These are phyloP conservation scores for Lethrus apterus DNA, from an alignment of 1,140 invertebrate species.

Conservation along the genomic window DNA sequence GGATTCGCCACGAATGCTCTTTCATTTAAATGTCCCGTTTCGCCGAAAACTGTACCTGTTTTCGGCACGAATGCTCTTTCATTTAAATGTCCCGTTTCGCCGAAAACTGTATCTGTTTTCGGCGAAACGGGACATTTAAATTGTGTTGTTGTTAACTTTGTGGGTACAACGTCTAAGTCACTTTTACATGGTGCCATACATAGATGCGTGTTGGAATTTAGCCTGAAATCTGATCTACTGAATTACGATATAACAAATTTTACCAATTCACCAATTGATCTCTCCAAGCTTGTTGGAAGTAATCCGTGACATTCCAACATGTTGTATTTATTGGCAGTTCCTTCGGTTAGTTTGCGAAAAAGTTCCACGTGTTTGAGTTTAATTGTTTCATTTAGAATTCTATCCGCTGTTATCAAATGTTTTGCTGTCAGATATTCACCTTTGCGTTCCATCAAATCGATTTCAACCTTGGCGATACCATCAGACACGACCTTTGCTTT, in stretches of 20 bases:
- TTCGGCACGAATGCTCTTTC: no score
- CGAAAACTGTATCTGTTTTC: neutral
- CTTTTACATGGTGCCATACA: neutral
- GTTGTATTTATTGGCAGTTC: constrained; percentile 15
- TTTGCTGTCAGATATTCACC: constrained; percentile 15
- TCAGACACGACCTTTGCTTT: constrained; percentile 11
- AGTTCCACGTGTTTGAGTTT: constrained; percentile 20
- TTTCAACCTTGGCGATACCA: constrained; percentile 16
- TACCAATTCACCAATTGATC: constrained; percentile 16
- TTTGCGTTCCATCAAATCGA: constrained; percentile 19
- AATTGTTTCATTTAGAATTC: constrained; percentile 17
- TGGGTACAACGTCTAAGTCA: neutral
- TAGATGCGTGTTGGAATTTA: constrained; percentile 12
- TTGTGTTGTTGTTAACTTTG: neutral
- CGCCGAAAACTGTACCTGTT: neutral
- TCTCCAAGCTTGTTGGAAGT: constrained; percentile 16
- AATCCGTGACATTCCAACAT: constrained; percentile 23
- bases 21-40: neutral
- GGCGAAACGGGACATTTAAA: neutral
- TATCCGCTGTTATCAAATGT: constrained; percentile 15
- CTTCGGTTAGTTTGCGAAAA: constrained; percentile 13
- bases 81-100: no score
- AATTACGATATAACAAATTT: neutral
- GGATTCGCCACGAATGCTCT: constrained; percentile 7
- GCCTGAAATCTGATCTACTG: constrained; percentile 11